Evolutionary conservation across 1,140 invertebrate genomes (phyloP).

Genomic region (Drosophila lacertosa): DNA sequence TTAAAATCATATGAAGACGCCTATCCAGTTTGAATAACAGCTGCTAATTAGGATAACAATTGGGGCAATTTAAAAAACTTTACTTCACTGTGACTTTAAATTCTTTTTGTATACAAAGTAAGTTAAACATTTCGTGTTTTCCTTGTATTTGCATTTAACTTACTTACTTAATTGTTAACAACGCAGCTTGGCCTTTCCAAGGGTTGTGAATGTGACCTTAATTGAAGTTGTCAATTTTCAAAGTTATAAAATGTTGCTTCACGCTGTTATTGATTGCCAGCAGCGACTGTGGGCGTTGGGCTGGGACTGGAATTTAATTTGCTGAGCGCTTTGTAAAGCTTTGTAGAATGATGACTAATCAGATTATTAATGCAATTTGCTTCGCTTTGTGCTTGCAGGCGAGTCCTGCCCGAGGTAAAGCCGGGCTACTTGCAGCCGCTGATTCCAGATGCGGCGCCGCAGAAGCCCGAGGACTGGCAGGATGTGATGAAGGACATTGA

Average conservation of each 20-base stretch:
- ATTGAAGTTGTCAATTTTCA: too few species aligned
- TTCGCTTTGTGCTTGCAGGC: slow-evolving; percentile 85
- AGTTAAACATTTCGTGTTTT: too few species aligned
- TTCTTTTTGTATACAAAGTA: too few species aligned
- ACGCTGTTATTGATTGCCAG: slow-evolving; percentile 47
- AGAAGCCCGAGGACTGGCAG: slow-evolving; percentile 93
- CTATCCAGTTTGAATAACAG: too few species aligned
- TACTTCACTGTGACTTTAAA: too few species aligned
- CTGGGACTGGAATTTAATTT: slow-evolving; percentile 46
- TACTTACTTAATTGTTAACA: too few species aligned
- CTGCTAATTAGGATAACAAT: too few species aligned
- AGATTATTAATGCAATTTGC: slow-evolving; percentile 47
- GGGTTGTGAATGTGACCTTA: too few species aligned
- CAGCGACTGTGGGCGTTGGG: background rate
- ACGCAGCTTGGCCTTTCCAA: too few species aligned
- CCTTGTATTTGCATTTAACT: too few species aligned
- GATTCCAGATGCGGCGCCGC: slow-evolving; percentile 92
- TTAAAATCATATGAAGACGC: too few species aligned
- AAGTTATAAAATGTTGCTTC: slow-evolving; percentile 1
- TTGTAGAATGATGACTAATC: slow-evolving; percentile 51
- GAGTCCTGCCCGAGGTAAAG: slow-evolving; percentile 91
- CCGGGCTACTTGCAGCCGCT: slow-evolving; percentile 93
- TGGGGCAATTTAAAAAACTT: too few species aligned
- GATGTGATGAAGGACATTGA: slow-evolving; percentile 96
- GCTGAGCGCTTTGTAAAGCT: slow-evolving; percentile 18